These are phyloP conservation scores for Helicoverpa zea DNA, from an alignment of 1,140 invertebrate genomes.

Conservation along the genomic window DNA sequence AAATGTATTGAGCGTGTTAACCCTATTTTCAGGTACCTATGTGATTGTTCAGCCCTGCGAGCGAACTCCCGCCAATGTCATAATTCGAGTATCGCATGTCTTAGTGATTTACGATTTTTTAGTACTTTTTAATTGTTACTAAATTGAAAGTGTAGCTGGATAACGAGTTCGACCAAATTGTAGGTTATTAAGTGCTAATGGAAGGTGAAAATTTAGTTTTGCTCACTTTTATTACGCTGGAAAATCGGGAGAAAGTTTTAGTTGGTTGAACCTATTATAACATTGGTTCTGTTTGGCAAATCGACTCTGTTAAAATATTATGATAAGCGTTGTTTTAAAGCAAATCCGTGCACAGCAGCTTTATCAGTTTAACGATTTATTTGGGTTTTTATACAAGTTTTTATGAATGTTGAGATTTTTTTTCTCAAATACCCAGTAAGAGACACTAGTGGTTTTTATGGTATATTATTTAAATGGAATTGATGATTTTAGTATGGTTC, in stretches of 20 bases:
- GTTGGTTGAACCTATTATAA: background rate
- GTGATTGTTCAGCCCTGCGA: conserved; percentile 22
- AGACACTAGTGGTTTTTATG: too few relatives aligned
- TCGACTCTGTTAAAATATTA: too few relatives aligned
- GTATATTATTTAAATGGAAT: too few relatives aligned
- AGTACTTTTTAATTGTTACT: conserved; percentile 45
- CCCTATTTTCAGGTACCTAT: conserved; percentile 23
- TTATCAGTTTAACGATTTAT: too few relatives aligned
- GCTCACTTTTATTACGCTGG: background rate
- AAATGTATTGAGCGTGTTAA: background rate
- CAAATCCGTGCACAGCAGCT: too few relatives aligned
- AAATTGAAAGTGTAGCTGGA: conserved; percentile 23
- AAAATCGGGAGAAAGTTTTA: background rate
- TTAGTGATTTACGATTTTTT: conserved; percentile 41
- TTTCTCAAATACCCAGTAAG: too few relatives aligned
- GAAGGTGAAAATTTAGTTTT: conserved; percentile 13
- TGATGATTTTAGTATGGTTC: too few relatives aligned
- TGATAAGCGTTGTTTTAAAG: too few relatives aligned
- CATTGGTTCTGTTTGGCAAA: too few relatives aligned
- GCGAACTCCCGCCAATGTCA: conserved; percentile 36
- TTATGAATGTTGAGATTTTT: too few relatives aligned
- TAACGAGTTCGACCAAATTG: conserved; percentile 24
- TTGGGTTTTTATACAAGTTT: too few relatives aligned
- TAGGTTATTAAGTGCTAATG: conserved; percentile 37
- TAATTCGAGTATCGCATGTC: conserved; percentile 47